Base-by-base conservation (phyloP, 2,888 invertebrate genomes). In the Adelphocoris suturalis region DNA sequence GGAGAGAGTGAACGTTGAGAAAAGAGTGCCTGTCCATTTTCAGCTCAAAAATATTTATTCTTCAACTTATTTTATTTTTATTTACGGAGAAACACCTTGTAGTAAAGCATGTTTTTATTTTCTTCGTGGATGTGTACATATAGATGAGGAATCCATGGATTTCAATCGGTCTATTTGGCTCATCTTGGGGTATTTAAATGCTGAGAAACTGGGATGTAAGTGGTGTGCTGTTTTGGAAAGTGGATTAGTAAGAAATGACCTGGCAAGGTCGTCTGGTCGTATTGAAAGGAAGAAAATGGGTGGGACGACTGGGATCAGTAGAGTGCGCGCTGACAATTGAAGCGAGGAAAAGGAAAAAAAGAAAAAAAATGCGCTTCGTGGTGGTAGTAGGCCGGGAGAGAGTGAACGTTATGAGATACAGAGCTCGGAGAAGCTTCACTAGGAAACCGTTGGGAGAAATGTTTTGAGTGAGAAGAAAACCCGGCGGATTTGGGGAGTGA, bases 281-380 rank as follows among this genome's bases (percentile, higher is more conserved):
- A n/a, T 61, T 61, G 61, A 61, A 61, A 61, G 61, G 61, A n/a
- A 61, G 61, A 68, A 68, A 68, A 80, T 37, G 46, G 46, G 80
- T 37, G 80, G 80, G 46, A 80, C 47, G 9, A 13, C 37, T 55
- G 76, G 76, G 23, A 28, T 23, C 78, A 52, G 57, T 55, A 81
- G 86, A 88, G 78, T 88, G 89, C 75, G 84, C 89, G 52, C 85
- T 84, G 57, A 46, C 37, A 48, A 76, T 61, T 76, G 48, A 37
- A 89, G 82, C 68, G 84, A 85, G 89, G 48, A 68, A 89, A 78
- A 68, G 37, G 7, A 37, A 37, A 37, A 37, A 37, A 37, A 37
- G 37, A 37, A 37, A 80, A 75, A 85, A 75, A 1, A 68, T 23
- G 68, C 52, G 52, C 2, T 52, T 16, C 12, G 52, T 23, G 2